Evolutionary conservation across 2,113 vertebrate genomes (phyloP), one percentile per base, ranked within the genome.

Genomic region (Calypte anna): DNA sequence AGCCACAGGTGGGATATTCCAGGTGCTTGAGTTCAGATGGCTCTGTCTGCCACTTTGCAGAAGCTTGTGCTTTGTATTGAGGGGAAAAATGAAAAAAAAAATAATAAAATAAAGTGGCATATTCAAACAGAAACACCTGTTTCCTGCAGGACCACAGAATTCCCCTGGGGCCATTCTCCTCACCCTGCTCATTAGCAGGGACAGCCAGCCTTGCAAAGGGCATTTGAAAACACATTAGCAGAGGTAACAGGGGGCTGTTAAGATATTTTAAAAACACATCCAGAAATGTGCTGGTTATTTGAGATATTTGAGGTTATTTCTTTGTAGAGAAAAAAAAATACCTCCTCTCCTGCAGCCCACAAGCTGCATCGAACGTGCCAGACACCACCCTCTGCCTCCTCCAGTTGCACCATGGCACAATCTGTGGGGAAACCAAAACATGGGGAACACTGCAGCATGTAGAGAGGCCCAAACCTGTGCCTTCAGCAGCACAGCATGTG

Each of bases 361-460:
- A 24, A 69, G 50, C 63, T 66, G 33, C 76, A 40, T 3, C 3
- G 16, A 61, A 4, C 16, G 7, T 4, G 30, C n/a, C 7, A 7
- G 61, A 79, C 2, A 1, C 38, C 40, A 4, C 14, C 72, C 58
- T 30, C 38, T 59, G 38, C 58, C 70, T 85, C 54, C 66, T 72
- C n/a, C 70, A 66, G 78, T 66, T 25, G 55, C 55, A 43, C 46
- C 46, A 36, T 2, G 0, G 36, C 31, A 18, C n/a, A 1, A 8
- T 33, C 44, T 4, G 33, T 0, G 4, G 75, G 23, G 23, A 73
- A 80, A 57, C 8, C 6, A 63, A 69, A 31, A 28, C 4, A 10
- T 2, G 30, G n/a, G 40, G 51, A 58, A 36, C n/a, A 8, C 13
- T 0, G 3, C 33, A 40, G 44, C 0, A 1, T 3, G 33, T 2